Evolutionary conservation across 2,797 vertebrate species (phyloP).

Genomic region (Ciconia nigra): DNA sequence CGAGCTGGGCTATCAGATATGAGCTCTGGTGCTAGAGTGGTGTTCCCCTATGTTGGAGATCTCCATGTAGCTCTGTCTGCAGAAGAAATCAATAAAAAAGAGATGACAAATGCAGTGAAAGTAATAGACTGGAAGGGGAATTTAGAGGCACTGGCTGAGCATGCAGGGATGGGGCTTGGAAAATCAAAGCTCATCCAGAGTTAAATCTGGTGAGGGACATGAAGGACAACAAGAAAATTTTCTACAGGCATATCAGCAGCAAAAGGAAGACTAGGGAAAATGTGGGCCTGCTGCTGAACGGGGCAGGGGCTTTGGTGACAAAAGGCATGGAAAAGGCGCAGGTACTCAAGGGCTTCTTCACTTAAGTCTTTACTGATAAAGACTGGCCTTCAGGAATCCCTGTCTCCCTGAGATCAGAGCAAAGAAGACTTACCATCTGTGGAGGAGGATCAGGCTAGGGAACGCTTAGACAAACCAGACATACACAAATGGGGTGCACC

Average conservation of each 20-base stretch:
- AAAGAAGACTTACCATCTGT: neutral
- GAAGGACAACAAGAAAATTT: neutral
- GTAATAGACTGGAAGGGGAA: neutral
- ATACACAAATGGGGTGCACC: neutral
- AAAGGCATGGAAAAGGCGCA: neutral
- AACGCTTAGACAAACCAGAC: fast-evolving
- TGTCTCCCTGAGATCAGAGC: neutral
- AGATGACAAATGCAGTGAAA: neutral
- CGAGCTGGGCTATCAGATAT: neutral
- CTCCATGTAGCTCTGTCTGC: neutral
- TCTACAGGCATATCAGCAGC: neutral
- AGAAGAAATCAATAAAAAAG: neutral
- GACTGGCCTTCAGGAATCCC: neutral
- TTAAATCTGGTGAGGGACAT: neutral
- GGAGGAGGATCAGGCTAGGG: neutral
- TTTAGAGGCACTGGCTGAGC: neutral
- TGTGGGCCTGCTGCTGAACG: neutral
- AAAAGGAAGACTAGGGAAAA: neutral
- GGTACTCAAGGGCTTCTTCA: neutral
- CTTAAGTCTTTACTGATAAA: neutral
- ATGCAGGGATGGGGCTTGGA: neutral
- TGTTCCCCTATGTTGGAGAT: neutral
- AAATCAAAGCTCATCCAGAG: neutral
- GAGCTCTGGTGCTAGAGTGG: neutral
- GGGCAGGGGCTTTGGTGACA: neutral